Percentiles rank a stretch among this genome's conserved stretches.
Conservation (phyloP, 2,113 vertebrate genomes). For the Thamnaconus septentrionalis region DNA sequence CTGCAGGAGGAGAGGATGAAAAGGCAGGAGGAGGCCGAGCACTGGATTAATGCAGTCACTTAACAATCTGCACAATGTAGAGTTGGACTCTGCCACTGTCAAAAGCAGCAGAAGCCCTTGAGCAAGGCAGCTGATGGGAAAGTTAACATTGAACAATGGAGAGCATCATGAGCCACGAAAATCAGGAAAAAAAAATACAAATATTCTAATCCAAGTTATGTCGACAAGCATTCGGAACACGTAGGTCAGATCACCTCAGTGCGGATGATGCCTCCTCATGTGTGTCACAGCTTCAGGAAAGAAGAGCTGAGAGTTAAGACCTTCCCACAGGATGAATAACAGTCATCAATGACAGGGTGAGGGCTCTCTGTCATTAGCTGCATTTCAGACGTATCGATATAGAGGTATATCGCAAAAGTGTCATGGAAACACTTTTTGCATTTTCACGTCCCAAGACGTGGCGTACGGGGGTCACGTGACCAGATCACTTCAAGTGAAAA, state of each 20-base stretch:
- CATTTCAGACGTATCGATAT: too few species aligned
- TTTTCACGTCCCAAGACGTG: too few species aligned
- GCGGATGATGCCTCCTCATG: conserved; percentile 27
- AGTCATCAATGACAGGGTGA: conserved; percentile 8
- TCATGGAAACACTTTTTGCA: too few species aligned
- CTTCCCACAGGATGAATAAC: conserved; percentile 21
- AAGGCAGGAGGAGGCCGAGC: conserved; percentile 4
- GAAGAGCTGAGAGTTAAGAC: conserved; percentile 16
- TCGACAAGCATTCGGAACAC: background rate
- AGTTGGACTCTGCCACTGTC: too few species aligned
- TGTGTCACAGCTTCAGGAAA: conserved; percentile 3
- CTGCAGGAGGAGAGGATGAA: background rate
- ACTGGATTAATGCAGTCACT: too few species aligned
- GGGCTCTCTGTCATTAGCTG: background rate
- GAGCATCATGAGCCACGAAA: background rate
- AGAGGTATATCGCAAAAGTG: too few species aligned
- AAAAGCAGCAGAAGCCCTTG: too few species aligned
- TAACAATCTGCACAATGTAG: background rate
- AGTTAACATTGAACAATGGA: conserved; percentile 8
- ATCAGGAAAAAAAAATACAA: background rate
- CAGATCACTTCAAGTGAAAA: too few species aligned
- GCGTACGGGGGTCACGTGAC: too few species aligned
- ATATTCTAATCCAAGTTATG: background rate
- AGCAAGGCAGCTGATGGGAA: background rate
- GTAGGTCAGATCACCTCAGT: background rate